These are phyloP conservation scores for Dicentrarchus labrax DNA, from an alignment of 2,113 vertebrate genomes.

Conservation along the genomic window DNA sequence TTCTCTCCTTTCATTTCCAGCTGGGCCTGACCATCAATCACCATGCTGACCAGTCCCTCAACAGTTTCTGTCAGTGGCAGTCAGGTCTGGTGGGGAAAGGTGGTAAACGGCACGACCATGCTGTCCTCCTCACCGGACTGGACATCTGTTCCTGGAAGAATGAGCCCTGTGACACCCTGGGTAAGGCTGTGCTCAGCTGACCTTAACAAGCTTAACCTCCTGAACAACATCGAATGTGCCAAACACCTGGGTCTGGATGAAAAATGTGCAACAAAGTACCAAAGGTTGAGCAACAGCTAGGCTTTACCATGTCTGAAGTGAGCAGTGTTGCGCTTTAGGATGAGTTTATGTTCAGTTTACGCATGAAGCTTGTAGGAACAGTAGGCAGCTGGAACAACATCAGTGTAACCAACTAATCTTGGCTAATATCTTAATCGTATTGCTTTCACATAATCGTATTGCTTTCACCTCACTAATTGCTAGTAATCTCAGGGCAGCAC, in stretches of 20 bases:
- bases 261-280: conserved; percentile 3
- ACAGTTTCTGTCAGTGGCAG: conserved; percentile 99
- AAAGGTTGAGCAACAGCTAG: not conserved
- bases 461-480: conserved; percentile 33
- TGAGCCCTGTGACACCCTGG: conserved; percentile 97
- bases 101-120: conserved; percentile 95
- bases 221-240: too few species aligned
- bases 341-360: conserved; percentile 5
- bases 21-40: conserved; percentile 93
- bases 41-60: conserved; percentile 96
- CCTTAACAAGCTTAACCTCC: not conserved
- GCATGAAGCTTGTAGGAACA: not conserved
- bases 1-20: conserved; percentile 76
- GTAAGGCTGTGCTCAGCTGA: conserved; percentile 76
- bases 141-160: conserved; percentile 99
- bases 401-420: conserved; percentile 2
- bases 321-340: not conserved
- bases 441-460: conserved; percentile 22
- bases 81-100: conserved; percentile 93
- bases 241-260: not conserved
- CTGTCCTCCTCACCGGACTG: conserved; percentile 94
- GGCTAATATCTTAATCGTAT: conserved; percentile 25
- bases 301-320: not conserved
- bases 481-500: conserved; percentile 4
- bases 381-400: conserved; percentile 35